phyloP scores from a whole-genome alignment of 2,797 vertebrate species.

The Argentina silus region DNA sequence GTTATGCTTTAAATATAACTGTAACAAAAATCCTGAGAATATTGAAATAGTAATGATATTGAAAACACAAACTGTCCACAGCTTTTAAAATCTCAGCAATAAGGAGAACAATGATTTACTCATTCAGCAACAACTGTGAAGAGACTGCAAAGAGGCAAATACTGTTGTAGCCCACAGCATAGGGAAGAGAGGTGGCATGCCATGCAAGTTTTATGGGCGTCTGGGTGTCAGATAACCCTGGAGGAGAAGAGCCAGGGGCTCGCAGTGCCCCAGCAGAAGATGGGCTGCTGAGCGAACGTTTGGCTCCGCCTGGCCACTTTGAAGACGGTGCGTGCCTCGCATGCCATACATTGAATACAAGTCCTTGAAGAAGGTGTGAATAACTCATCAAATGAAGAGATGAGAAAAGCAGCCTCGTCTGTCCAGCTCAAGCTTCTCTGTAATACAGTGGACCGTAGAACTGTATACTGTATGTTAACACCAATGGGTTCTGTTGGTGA shows the following conservation, averaged over 20 bases:
- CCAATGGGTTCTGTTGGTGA: neutral
- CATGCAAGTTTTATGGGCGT: slow-evolving; percentile 10
- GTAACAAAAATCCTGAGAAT: too few species aligned
- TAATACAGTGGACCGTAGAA: neutral
- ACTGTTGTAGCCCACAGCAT: too few species aligned
- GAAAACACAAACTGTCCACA: too few species aligned
- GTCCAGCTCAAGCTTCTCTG: neutral
- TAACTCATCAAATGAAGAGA: slow-evolving; percentile 60
- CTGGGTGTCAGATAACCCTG: slow-evolving; percentile 27
- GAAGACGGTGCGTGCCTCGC: slow-evolving; percentile 55
- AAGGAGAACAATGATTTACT: too few species aligned
- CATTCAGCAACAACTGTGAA: too few species aligned
- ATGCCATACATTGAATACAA: slow-evolving; percentile 64
- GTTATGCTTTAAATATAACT: too few species aligned
- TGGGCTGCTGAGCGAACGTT: slow-evolving; percentile 31
- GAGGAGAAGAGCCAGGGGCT: slow-evolving; percentile 19
- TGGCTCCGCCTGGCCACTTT: slow-evolving; percentile 40
- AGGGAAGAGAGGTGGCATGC: neutral
- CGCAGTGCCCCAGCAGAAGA: slow-evolving; percentile 9
- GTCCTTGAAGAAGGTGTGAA: slow-evolving; percentile 64
- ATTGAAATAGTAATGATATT: too few species aligned
- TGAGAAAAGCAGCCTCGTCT: slow-evolving; percentile 46
- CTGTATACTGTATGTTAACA: neutral
- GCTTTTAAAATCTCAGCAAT: too few species aligned
- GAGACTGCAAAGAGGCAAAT: neutral